phyloP scores from a whole-genome alignment of 2,113 vertebrate species.

The Bos indicus region DNA sequence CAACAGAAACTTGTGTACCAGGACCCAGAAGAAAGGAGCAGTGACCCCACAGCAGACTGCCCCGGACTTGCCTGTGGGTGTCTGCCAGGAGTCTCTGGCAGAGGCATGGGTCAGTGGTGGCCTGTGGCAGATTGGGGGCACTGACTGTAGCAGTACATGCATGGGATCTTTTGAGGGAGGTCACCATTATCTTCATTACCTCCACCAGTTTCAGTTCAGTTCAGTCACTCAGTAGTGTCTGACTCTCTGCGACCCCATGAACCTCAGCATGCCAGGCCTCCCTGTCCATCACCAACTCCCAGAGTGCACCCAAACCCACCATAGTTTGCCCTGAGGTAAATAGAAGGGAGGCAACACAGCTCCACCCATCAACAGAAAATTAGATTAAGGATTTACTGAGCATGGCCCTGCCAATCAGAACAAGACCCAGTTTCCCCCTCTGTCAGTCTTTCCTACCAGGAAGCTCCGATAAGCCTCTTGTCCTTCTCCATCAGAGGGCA shows the following conservation, averaged over 20 bases:
- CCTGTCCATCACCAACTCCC: too few relatives aligned
- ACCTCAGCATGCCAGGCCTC: too few relatives aligned
- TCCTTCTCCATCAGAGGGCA: background rate
- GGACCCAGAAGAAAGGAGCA: background rate
- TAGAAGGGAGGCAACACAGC: background rate
- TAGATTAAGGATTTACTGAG: background rate
- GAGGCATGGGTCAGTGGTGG: accelerated
- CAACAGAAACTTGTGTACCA: background rate
- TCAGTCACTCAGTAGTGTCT: too few relatives aligned
- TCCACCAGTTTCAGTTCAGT: background rate
- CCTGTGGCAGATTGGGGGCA: background rate
- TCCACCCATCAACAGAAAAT: background rate
- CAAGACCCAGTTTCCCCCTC: background rate
- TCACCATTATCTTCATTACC: background rate
- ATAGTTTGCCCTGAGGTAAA: background rate
- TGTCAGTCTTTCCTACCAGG: background rate
- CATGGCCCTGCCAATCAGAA: background rate
- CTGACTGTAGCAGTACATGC: background rate
- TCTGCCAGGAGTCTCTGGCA: background rate
- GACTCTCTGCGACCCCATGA: too few relatives aligned
- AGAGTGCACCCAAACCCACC: background rate
- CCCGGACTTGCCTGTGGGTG: background rate
- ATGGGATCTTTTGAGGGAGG: background rate
- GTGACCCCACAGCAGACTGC: background rate
- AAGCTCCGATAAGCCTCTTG: background rate